These are phyloP conservation scores for Drosophila jambulina DNA, from an alignment of 1,140 invertebrate genomes.

Conservation along the genomic window DNA sequence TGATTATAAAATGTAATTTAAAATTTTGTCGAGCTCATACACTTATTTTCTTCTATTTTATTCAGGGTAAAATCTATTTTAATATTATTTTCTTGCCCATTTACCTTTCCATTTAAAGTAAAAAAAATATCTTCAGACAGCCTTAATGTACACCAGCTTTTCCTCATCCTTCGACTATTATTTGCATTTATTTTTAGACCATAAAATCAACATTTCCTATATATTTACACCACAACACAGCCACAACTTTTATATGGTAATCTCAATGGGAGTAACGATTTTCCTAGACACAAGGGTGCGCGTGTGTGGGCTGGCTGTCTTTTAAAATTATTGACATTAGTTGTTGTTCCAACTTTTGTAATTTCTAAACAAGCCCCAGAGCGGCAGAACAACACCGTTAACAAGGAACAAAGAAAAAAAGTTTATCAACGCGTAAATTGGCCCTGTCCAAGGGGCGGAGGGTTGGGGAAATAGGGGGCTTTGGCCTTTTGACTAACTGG, in stretches of 20 bases:
- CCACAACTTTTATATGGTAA: slow-evolving; percentile 3
- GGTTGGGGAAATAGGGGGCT: slow-evolving; percentile 21
- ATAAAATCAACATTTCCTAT: too few relatives aligned
- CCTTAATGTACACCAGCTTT: neutral
- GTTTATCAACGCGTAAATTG: slow-evolving; percentile 66
- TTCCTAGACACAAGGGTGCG: neutral
- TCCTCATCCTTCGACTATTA: neutral
- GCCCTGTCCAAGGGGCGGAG: slow-evolving; percentile 28
- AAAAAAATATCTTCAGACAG: neutral
- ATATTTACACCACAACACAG: slow-evolving; percentile 8
- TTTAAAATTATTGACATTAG: slow-evolving; percentile 53
- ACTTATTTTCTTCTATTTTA: neutral
- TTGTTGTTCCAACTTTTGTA: slow-evolving; percentile 46
- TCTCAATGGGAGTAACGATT: slow-evolving; percentile 9
- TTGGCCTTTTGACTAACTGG: slow-evolving; percentile 71
- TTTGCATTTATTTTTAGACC: slow-evolving; percentile 8
- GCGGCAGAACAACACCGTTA: neutral
- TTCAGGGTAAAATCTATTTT: neutral
- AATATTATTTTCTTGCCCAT: too few relatives aligned
- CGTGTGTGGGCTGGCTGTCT: slow-evolving; percentile 17
- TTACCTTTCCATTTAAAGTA: neutral
- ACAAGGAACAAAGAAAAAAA: slow-evolving; percentile 34
- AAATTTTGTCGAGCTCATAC: too few relatives aligned
- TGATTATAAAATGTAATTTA: too few relatives aligned
- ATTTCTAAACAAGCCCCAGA: slow-evolving; percentile 50